These are phyloP conservation scores for Glaucidium brasilianum DNA, from an alignment of 2,113 vertebrate species.

Conservation along the genomic window DNA sequence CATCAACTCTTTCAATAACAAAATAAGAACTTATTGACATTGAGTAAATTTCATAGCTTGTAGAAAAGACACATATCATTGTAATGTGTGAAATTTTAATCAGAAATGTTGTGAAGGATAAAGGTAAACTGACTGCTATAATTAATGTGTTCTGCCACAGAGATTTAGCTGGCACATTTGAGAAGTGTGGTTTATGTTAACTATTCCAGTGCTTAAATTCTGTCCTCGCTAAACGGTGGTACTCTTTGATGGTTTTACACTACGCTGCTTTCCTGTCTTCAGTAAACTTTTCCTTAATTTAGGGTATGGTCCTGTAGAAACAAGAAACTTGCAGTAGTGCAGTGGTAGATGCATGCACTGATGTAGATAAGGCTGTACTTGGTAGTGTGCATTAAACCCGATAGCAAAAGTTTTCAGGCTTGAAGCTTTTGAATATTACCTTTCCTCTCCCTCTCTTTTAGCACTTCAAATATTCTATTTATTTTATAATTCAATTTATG, in stretches of 20 bases:
- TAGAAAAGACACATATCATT: conserved; percentile 91
- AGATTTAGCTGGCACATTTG: conserved; percentile 91
- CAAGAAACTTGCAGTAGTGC: background rate
- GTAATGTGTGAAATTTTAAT: conserved; percentile 99
- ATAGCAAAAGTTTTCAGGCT: background rate
- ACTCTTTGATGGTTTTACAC: background rate
- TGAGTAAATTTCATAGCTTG: conserved; percentile 91
- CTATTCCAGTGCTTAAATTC: conserved; percentile 73
- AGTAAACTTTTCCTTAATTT: background rate
- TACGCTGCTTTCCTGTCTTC: background rate
- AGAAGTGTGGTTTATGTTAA: conserved; percentile 84
- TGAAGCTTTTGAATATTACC: background rate
- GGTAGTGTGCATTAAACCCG: background rate
- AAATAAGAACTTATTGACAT: conserved; percentile 81
- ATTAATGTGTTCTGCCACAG: conserved; percentile 96
- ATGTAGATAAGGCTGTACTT: background rate
- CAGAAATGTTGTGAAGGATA: conserved; percentile 95
- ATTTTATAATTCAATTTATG: background rate
- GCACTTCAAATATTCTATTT: background rate
- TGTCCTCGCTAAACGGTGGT: conserved; percentile 45
- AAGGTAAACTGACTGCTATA: conserved; percentile 92
- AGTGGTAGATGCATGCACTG: background rate
- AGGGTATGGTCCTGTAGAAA: background rate
- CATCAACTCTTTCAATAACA: conserved; percentile 82
- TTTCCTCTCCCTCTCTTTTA: background rate